Evolutionary conservation across 2,888 invertebrate genomes (phyloP).

Genomic region (Acrobasis repandana): DNA sequence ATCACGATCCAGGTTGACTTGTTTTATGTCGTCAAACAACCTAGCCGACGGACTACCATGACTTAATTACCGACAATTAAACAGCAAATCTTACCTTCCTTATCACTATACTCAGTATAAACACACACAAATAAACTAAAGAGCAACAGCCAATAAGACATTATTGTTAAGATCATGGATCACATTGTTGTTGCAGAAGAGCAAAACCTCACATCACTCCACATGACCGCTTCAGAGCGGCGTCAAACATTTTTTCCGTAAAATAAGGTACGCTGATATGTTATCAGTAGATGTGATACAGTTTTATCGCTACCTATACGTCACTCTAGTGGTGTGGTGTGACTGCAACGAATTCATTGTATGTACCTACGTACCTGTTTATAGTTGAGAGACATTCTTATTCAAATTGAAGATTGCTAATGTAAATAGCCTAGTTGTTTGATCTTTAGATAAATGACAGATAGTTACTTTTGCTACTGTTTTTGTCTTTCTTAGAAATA

Average conservation of each 20-base stretch:
- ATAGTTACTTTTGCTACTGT: neutral
- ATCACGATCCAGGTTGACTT: neutral
- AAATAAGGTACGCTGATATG: conserved; percentile 58
- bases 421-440: neutral
- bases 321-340: conserved; percentile 44
- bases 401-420: conserved; percentile 4
- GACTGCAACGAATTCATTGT: conserved; percentile 28
- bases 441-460: neutral
- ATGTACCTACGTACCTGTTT: neutral
- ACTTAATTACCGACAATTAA: neutral
- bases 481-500: neutral
- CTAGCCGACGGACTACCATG: neutral
- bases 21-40: no score
- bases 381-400: neutral
- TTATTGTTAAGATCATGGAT: conserved; percentile 39
- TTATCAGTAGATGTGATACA: conserved; percentile 62
- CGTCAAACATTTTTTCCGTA: conserved; percentile 46
- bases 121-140: conserved; percentile 49
- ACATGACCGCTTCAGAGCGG: conserved; percentile 11
- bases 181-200: conserved; percentile 20
- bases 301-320: conserved; percentile 50
- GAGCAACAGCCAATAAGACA: conserved; percentile 49
- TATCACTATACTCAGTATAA: conserved; percentile 42
- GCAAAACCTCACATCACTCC: neutral
- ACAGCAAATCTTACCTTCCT: conserved; percentile 38